Percentiles rank a stretch among this genome's conserved stretches.
phyloP scores from a whole-genome alignment of 2,888 invertebrate species.

The Brachypalpus laphriformis region DNA sequence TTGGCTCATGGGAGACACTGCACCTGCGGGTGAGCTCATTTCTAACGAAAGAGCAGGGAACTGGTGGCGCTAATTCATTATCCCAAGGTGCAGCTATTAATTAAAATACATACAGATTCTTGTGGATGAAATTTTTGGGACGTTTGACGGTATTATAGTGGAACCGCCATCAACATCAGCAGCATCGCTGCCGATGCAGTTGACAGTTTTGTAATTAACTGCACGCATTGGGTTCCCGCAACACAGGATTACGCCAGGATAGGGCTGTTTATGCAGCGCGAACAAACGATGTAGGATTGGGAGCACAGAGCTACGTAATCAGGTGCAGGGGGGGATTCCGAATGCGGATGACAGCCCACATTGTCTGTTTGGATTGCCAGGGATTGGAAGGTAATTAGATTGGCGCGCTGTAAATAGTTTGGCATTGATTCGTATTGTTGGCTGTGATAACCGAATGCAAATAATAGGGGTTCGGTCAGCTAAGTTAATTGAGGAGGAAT shows the following conservation, averaged over 20 bases:
- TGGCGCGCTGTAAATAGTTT: constrained; percentile 69
- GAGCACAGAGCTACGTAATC: constrained; percentile 46
- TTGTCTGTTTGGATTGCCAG: constrained; percentile 66
- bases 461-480: constrained; percentile 57
- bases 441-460: constrained; percentile 61
- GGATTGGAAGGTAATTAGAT: constrained; percentile 72
- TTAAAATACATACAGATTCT: constrained; percentile 50
- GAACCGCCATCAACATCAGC: constrained; percentile 73
- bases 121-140: constrained; percentile 57
- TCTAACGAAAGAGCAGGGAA: not conserved
- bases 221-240: constrained; percentile 75
- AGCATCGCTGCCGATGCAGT: constrained; percentile 79
- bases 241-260: constrained; percentile 10
- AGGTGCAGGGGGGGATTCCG: constrained; percentile 40
- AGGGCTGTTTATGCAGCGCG: constrained; percentile 46
- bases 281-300: constrained; percentile 10
- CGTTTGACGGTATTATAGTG: constrained; percentile 45
- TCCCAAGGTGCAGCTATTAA: constrained; percentile 41
- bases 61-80: constrained; percentile 16
- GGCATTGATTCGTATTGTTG: constrained; percentile 69
- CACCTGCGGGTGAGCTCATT: constrained; percentile 43
- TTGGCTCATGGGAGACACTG: constrained; percentile 50
- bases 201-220: constrained; percentile 83
- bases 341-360: constrained; percentile 71
- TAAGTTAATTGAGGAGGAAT: constrained; percentile 62